Conservation (phyloP, 1,140 invertebrate species). For the Apis laboriosa region DNA sequence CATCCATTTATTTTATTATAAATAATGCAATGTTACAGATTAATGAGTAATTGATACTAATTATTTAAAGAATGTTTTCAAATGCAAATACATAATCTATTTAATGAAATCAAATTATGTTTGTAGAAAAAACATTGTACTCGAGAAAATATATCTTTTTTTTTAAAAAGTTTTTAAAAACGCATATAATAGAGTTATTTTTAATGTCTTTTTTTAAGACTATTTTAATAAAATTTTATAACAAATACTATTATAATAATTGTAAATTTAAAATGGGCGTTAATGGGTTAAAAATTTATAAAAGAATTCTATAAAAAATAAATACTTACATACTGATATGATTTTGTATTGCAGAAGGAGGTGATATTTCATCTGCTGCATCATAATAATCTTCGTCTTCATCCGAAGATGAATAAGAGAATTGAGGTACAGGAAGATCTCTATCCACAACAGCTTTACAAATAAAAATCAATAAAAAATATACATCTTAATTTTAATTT, state of each 20-base stretch:
- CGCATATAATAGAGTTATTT: too few relatives aligned
- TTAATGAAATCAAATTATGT: too few relatives aligned
- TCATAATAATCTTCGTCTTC: slow-evolving; percentile 98
- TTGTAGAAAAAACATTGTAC: too few relatives aligned
- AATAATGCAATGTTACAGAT: too few relatives aligned
- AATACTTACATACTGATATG: slow-evolving; percentile 57
- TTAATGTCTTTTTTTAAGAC: too few relatives aligned
- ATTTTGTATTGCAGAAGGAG: slow-evolving; percentile 70
- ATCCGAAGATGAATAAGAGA: slow-evolving; percentile 97
- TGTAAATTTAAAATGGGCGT: too few relatives aligned
- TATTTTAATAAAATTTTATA: too few relatives aligned
- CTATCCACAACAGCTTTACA: slow-evolving; percentile 59
- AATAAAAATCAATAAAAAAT: not conserved
- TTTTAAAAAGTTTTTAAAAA: too few relatives aligned
- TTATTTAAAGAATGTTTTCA: not conserved
- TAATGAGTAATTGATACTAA: not conserved
- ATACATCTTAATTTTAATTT: not conserved
- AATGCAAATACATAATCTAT: too few relatives aligned
- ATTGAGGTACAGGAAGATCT: slow-evolving; percentile 89
- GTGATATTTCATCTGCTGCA: slow-evolving; percentile 90
- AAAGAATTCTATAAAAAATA: not conserved
- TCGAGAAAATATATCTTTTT: too few relatives aligned
- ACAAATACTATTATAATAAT: too few relatives aligned
- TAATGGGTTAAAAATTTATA: not conserved
- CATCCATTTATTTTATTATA: too few relatives aligned